Evolutionary conservation across 2,113 vertebrate genomes (phyloP).

Genomic region (Bubalus kerabau): DNA sequence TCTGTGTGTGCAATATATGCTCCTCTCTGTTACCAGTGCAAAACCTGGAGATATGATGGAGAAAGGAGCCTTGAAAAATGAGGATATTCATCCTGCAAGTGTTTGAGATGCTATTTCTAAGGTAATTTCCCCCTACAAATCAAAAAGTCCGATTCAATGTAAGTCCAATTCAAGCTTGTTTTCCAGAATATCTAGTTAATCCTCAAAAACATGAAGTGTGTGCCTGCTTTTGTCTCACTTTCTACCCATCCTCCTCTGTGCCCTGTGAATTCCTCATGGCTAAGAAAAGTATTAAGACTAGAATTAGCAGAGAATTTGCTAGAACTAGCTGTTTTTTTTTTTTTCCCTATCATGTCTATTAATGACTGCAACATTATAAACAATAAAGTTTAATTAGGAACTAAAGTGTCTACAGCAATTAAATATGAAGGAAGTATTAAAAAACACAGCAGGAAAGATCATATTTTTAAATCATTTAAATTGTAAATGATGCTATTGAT

Average conservation of each 20-base stretch:
- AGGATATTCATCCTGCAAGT: conserved; percentile 21
- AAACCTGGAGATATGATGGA: background rate
- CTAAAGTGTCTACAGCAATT: conserved; percentile 80
- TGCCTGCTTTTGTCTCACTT: background rate
- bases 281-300: background rate
- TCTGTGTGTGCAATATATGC: background rate
- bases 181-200: conserved; percentile 28
- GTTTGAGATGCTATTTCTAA: conserved; percentile 40
- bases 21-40: background rate
- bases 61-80: background rate
- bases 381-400: conserved; percentile 85
- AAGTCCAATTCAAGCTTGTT: conserved; percentile 29
- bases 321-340: conserved; percentile 58
- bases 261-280: background rate
- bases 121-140: conserved; percentile 38
- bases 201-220: conserved; percentile 2
- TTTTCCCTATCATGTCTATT: conserved; percentile 70
- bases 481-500: conserved; percentile 80
- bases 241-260: background rate
- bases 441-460: conserved; percentile 78
- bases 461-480: conserved; percentile 79
- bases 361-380: conserved; percentile 81
- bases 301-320: conserved; percentile 59
- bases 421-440: conserved; percentile 80
- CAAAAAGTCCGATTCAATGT: conserved; percentile 17